A percentile compares a stretch with the other conserved stretches of the same genome.
Evolutionary conservation across 2,797 vertebrate species (phyloP).

Genomic region (Zenarchopterus dispar): DNA sequence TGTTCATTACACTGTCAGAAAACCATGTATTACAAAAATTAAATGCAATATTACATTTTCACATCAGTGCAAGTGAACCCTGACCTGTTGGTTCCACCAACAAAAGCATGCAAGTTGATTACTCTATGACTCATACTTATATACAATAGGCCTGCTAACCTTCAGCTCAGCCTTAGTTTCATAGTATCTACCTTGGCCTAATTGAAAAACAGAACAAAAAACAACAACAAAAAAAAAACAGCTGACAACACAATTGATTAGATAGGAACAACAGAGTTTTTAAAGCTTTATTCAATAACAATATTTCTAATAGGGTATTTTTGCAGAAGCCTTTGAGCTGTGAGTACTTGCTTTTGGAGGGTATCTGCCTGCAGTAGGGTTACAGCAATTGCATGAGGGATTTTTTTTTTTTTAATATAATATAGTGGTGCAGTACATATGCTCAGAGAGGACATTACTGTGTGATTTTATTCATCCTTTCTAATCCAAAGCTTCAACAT

Average conservation of each 20-base stretch:
- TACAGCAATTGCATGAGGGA: slow-evolving; percentile 36
- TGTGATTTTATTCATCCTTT: slow-evolving; percentile 68
- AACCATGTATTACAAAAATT: slow-evolving; percentile 63
- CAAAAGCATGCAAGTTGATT: slow-evolving; percentile 80
- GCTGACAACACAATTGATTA: slow-evolving; percentile 53
- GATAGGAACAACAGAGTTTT: slow-evolving; percentile 46
- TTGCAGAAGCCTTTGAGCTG: slow-evolving; percentile 35
- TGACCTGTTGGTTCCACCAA: slow-evolving; percentile 76
- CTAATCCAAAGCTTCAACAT: slow-evolving; percentile 52
- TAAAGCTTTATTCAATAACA: slow-evolving; percentile 52
- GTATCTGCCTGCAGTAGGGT: slow-evolving; percentile 33
- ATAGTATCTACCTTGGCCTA: slow-evolving; percentile 46
- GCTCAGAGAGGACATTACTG: slow-evolving; percentile 29
- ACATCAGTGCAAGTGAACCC: slow-evolving; percentile 82
- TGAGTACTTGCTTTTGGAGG: slow-evolving; percentile 43
- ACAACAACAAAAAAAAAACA: slow-evolving; percentile 38
- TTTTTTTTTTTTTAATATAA: slow-evolving; percentile 42
- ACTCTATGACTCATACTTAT: slow-evolving; percentile 67
- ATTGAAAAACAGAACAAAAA: slow-evolving; percentile 14
- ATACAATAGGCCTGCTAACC: slow-evolving; percentile 63
- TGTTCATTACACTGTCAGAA: slow-evolving; percentile 58
- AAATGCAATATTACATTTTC: slow-evolving; percentile 73
- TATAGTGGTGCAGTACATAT: slow-evolving; percentile 14
- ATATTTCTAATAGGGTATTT: slow-evolving; percentile 38
- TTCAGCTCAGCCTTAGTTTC: slow-evolving; percentile 62